Evolutionary conservation across 2,113 vertebrate genomes (phyloP).

Genomic region (Colistium nudipinnis): DNA sequence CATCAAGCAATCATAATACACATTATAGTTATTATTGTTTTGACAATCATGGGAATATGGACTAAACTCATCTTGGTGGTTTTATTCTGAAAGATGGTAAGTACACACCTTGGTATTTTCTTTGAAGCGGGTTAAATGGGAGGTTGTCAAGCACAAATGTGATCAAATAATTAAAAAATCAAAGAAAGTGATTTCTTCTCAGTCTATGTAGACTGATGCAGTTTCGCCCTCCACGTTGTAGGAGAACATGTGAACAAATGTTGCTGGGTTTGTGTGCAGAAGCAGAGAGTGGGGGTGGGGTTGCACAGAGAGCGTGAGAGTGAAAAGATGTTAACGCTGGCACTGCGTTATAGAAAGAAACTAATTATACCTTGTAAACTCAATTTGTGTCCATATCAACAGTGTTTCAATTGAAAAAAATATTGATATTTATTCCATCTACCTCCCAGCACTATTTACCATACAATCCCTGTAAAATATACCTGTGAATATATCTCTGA

Average conservation of each 20-base stretch:
- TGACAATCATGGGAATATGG: neutral
- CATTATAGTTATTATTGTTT: neutral
- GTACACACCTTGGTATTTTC: neutral
- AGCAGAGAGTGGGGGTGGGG: neutral
- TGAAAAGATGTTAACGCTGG: neutral
- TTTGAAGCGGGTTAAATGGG: neutral
- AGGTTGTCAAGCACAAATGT: neutral
- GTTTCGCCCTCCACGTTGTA: neutral
- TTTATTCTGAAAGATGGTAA: neutral
- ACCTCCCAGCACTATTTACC: neutral
- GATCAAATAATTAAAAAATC: neutral
- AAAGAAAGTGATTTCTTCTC: neutral
- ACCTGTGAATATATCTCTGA: no score
- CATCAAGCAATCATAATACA: neutral
- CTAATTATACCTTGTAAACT: neutral
- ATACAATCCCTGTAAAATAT: neutral
- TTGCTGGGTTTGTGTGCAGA: neutral
- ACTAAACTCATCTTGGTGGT: neutral
- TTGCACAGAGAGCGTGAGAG: no score
- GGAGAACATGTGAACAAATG: neutral
- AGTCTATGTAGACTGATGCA: neutral
- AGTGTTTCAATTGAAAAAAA: neutral
- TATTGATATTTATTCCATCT: neutral
- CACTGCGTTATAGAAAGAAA: neutral
- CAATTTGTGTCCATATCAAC: neutral